These are phyloP conservation scores for Diachasmimorpha longicaudata DNA, from an alignment of 1,140 invertebrate species.

Conservation along the genomic window DNA sequence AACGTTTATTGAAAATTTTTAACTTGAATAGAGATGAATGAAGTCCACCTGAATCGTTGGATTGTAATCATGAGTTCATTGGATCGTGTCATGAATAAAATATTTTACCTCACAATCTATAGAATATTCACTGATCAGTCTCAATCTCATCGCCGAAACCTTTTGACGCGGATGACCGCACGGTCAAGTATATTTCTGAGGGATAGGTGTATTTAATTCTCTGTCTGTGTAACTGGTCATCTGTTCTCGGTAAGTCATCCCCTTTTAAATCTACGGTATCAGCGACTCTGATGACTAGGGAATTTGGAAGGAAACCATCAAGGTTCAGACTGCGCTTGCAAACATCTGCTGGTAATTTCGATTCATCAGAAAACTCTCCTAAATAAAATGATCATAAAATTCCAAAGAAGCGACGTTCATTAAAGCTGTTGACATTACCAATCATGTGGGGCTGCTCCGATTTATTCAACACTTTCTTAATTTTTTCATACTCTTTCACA, in stretches of 20 bases:
- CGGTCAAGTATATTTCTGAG: neutral
- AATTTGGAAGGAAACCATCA: neutral
- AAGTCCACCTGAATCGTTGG: neutral
- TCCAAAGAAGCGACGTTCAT: no score
- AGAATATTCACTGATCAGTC: neutral
- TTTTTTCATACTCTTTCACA: neutral
- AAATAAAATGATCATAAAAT: neutral
- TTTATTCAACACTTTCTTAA: constrained; percentile 28
- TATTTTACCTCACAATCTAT: constrained; percentile 5
- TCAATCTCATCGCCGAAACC: neutral
- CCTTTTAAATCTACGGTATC: neutral
- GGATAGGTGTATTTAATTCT: constrained; percentile 3
- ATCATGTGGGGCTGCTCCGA: neutral
- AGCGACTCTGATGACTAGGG: neutral
- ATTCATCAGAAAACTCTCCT: neutral
- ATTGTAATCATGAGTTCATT: neutral
- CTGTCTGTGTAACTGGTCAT: neutral
- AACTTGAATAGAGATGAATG: neutral
- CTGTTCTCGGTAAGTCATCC: neutral
- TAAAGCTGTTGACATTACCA: no score
- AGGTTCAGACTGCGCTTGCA: neutral
- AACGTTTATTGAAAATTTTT: neutral
- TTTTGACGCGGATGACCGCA: neutral
- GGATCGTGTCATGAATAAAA: neutral
- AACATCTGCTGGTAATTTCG: neutral